Conservation (phyloP, 2,113 vertebrate genomes). For the Clarias batrachus region DNA sequence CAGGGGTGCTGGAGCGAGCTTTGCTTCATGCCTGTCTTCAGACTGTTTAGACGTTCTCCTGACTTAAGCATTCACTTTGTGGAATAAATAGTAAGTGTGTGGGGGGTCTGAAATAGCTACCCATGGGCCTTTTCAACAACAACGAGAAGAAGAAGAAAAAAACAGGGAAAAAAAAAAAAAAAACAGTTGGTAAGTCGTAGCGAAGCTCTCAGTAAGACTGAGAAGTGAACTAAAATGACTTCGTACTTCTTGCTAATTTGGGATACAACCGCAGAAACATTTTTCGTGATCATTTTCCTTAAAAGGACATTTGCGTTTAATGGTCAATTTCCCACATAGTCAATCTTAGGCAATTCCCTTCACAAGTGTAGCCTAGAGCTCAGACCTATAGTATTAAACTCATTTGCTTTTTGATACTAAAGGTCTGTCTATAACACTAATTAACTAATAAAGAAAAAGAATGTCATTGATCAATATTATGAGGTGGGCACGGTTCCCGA, state of each 20-base stretch:
- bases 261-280: neutral
- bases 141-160: neutral
- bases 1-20: neutral
- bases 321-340: neutral
- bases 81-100: slow-evolving; percentile 20
- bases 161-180: neutral
- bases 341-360: neutral
- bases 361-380: neutral
- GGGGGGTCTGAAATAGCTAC: slow-evolving; percentile 11
- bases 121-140: neutral
- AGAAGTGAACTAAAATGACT: neutral
- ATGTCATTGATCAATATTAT: too few relatives aligned
- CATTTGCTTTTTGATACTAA: neutral
- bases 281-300: neutral
- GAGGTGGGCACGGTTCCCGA: neutral
- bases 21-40: slow-evolving; percentile 5
- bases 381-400: neutral
- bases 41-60: slow-evolving; percentile 33
- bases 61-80: slow-evolving; percentile 37
- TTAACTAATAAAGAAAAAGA: neutral
- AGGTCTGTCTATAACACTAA: neutral
- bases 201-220: neutral
- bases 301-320: neutral
- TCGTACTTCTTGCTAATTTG: neutral
- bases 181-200: neutral